Evolutionary conservation across 1,140 invertebrate genomes (phyloP), one percentile per base, ranked within the genome.

Genomic region (Drosophila grimshawi): DNA sequence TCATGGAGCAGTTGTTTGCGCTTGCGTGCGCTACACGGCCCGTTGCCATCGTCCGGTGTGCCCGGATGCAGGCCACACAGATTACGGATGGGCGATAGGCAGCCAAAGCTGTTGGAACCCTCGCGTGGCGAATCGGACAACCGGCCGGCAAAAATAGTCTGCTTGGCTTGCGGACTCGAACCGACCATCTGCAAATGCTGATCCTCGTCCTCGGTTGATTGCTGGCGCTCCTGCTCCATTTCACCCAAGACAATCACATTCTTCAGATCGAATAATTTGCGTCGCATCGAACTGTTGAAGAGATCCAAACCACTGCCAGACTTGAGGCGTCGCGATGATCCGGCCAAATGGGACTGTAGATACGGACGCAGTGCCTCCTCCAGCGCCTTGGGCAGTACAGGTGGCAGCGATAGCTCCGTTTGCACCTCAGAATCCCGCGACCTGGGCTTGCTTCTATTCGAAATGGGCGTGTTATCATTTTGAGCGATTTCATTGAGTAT

Each of bases 281-380:
- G 76, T 3, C 92, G 63, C 76, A 92, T 78, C 3, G 91, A 92
- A 7, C 76, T 90, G 46, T 90, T 90, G 5, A 88, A 88, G 4
- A 80, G 41, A 11, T 86, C 81, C 1, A 33, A 56, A n/a, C 59
- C 37, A 10, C 33, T 52, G 2, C 33, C 39, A 1, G 72, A 65
- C 7, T 75, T 75, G 2, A 30, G 30, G 1, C 60, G 33, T 5
- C 56, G 76, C 0, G 62, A 29, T 6, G 62, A 29, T 6, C 59
- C 80, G 3, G 91, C 82, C 41, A 92, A 68, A 41, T 90, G 80
- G 0, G 93, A 94, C 37, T 93, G 93, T 5, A 93, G 93, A 60
- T 93, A 94, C 7, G 94, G 93, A 70, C 93, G 93, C 30, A 94
- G 76, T 1, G 89, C 92, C 49, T 94, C 93, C 71, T 94, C 94